Conservation (phyloP, 2,113 vertebrate genomes). For the Microcebus tavaratra region DNA sequence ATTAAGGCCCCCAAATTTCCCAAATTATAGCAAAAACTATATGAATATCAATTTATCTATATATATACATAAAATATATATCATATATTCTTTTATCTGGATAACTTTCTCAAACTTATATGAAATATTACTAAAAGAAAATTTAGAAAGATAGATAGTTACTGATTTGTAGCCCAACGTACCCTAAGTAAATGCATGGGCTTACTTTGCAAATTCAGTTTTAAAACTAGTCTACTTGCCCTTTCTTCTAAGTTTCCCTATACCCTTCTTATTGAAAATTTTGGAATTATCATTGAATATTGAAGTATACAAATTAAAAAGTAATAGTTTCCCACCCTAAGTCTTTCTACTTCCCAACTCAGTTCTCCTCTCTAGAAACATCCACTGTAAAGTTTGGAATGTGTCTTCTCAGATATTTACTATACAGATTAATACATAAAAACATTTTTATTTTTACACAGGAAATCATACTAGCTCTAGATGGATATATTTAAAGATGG, state of each 20-base stretch:
- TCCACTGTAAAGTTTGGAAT: not conserved
- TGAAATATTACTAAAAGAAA: not conserved
- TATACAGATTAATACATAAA: not conserved
- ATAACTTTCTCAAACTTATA: not conserved
- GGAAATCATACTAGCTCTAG: not conserved
- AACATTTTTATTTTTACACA: not conserved
- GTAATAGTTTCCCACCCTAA: not conserved
- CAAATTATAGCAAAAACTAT: not conserved
- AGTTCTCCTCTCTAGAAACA: not conserved
- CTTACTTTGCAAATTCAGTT: not conserved
- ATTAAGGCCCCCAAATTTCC: not conserved
- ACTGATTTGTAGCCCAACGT: not conserved
- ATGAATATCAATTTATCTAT: not conserved
- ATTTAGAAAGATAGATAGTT: not conserved
- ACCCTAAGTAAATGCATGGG: not conserved
- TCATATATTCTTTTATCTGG: not conserved
- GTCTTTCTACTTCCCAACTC: not conserved
- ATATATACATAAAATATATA: not conserved
- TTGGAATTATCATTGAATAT: not conserved
- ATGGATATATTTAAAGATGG: not conserved
- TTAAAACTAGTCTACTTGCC: not conserved
- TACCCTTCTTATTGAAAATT: not conserved
- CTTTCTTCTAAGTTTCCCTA: not conserved
- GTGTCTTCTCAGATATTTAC: not conserved
- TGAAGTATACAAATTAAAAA: not conserved